A percentile compares a stretch with the other conserved stretches of the same genome.
Conservation (phyloP, 2,888 invertebrate genomes). For the Campoletis raptor region DNA sequence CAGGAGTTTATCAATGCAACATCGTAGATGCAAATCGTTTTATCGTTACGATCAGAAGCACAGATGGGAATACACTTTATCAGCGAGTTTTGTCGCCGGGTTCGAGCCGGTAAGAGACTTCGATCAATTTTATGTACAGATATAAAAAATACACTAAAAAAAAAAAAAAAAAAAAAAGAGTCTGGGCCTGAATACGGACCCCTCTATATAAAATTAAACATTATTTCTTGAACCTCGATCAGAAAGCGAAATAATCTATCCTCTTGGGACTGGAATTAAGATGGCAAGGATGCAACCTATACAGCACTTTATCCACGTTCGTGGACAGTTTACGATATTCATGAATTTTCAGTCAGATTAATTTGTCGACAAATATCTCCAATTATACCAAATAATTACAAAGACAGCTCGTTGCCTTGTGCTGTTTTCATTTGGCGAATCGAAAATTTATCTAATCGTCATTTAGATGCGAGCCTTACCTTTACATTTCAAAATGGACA, state of each 20-base stretch:
- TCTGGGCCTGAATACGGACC: background rate
- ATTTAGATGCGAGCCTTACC: slow-evolving; percentile 92
- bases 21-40: slow-evolving; percentile 95
- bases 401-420: slow-evolving; percentile 95
- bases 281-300: slow-evolving; percentile 89
- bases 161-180: too few relatives aligned
- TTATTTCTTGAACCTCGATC: slow-evolving; percentile 73
- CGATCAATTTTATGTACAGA: slow-evolving; percentile 5
- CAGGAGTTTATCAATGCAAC: slow-evolving; percentile 95
- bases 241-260: slow-evolving; percentile 88
- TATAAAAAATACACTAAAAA: background rate
- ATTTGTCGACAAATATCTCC: slow-evolving; percentile 96
- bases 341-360: slow-evolving; percentile 91
- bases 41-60: slow-evolving; percentile 93
- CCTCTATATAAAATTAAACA: background rate
- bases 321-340: slow-evolving; percentile 96
- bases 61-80: slow-evolving; percentile 89
- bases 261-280: slow-evolving; percentile 91
- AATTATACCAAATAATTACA: slow-evolving; percentile 96
- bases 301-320: slow-evolving; percentile 96
- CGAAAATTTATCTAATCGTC: slow-evolving; percentile 90
- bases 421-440: slow-evolving; percentile 95
- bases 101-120: slow-evolving; percentile 87
- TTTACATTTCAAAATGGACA: slow-evolving; percentile 97
- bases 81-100: slow-evolving; percentile 91